Evolutionary conservation across 35 echinoderm and acorn worm genomes (phyloP).

Genomic region (Apostichopus parvimensis): DNA sequence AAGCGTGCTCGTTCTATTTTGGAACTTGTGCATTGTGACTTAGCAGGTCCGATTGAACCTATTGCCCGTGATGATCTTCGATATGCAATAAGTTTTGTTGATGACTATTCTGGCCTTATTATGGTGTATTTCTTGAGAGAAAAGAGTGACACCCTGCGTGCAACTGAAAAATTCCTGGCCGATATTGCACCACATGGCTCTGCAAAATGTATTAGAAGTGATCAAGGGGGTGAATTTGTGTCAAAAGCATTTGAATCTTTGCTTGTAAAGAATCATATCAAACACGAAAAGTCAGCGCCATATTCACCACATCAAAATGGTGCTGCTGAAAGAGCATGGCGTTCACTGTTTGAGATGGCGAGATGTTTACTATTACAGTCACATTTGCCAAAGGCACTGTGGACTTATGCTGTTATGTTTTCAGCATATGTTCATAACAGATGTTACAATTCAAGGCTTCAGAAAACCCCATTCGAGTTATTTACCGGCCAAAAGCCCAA

Average conservation of each 20-base stretch:
- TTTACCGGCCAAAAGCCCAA: conserved; percentile 38
- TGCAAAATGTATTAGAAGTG: conserved; percentile 43
- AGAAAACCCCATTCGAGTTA: conserved; percentile 35
- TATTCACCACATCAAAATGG: conserved; percentile 69
- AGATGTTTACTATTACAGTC: conserved; percentile 57
- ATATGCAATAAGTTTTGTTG: conserved; percentile 44
- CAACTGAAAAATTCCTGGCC: conserved; percentile 20
- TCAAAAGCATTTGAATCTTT: conserved; percentile 39
- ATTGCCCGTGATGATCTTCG: conserved; percentile 28
- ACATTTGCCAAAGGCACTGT: conserved; percentile 17
- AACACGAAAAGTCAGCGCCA: conserved; percentile 42
- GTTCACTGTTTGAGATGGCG: conserved; percentile 18
- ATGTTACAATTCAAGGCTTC: conserved; percentile 36
- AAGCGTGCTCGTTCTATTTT: not conserved
- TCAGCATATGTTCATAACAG: conserved; percentile 15
- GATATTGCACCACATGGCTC: conserved; percentile 18
- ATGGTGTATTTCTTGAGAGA: conserved; percentile 41
- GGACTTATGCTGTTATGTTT: conserved; percentile 47
- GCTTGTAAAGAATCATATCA: conserved; percentile 46
- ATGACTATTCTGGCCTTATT: conserved; percentile 50
- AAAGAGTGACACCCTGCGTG: conserved; percentile 42
- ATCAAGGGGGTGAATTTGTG: conserved; percentile 38
- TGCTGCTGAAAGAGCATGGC: conserved; percentile 47
- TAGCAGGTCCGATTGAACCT: conserved; percentile 22
- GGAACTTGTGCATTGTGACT: conserved; percentile 38